Evolutionary conservation across 2,797 vertebrate genomes (phyloP).

Genomic region (Karalla daura): DNA sequence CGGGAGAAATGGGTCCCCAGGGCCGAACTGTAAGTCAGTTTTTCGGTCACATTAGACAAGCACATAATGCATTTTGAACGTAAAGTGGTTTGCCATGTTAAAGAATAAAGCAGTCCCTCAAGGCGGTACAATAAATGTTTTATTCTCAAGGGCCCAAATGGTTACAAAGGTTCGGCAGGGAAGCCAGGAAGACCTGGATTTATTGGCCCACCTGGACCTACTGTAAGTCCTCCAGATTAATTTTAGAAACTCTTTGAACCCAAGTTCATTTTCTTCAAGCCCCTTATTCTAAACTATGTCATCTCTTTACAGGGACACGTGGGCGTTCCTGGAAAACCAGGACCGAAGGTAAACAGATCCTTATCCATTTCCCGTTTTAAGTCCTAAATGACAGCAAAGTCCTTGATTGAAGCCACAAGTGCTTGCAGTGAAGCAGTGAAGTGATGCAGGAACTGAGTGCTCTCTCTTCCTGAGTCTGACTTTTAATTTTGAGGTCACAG

Average conservation of each 20-base stretch:
- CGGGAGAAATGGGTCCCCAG: conserved; percentile 85
- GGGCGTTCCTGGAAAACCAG: conserved; percentile 78
- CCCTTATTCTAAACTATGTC: conserved; percentile 65
- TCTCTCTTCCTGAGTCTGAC: too few species aligned
- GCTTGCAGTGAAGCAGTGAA: conserved; percentile 5
- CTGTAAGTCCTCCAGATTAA: conserved; percentile 75
- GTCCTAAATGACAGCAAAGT: conserved; percentile 35
- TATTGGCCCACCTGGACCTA: conserved; percentile 81
- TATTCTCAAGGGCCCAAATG: conserved; percentile 77
- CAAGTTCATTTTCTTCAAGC: conserved; percentile 61
- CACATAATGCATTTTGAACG: conserved; percentile 37
- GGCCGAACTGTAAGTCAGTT: conserved; percentile 83
- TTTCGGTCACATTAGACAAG: conserved; percentile 51
- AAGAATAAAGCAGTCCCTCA: conserved; percentile 64
- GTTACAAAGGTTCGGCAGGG: conserved; percentile 84
- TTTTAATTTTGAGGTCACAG: too few species aligned
- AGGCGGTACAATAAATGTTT: conserved; percentile 74
- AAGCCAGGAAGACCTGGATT: conserved; percentile 88
- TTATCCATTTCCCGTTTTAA: conserved; percentile 28
- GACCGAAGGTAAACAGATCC: conserved; percentile 79
- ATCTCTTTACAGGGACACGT: conserved; percentile 82
- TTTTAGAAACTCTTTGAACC: conserved; percentile 57
- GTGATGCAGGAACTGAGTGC: conserved; percentile 22
- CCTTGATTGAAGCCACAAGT: conserved; percentile 24
- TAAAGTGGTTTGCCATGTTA: conserved; percentile 67